Evolutionary conservation across 1,140 invertebrate species (phyloP).

Genomic region (Heliconius melpomene): DNA sequence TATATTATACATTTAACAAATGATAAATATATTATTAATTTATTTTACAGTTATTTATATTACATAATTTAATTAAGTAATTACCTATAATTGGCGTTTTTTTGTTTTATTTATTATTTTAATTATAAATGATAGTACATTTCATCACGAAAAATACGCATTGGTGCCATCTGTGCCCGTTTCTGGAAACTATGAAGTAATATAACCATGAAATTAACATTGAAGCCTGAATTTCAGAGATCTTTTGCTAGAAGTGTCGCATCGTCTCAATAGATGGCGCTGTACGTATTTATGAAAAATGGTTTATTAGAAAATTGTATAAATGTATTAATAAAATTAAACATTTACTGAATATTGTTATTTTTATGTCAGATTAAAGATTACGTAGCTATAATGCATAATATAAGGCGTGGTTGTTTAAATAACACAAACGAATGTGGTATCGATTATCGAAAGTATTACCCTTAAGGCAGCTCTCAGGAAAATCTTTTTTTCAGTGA

Average conservation of each 20-base stretch:
- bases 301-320: neutral
- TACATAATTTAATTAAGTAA: no score
- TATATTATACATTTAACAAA: no score
- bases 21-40: no score
- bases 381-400: neutral
- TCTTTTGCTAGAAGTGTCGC: neutral
- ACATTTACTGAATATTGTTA: neutral
- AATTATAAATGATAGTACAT: no score
- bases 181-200: neutral
- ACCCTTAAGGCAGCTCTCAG: neutral
- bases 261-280: neutral
- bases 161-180: neutral
- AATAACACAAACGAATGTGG: neutral
- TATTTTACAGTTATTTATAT: no score
- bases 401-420: neutral
- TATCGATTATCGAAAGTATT: neutral
- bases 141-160: neutral
- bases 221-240: neutral
- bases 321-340: neutral
- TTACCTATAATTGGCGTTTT: no score
- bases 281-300: neutral
- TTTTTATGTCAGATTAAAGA: neutral
- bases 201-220: neutral
- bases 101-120: no score
- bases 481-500: neutral